phyloP scores from a whole-genome alignment of 2,113 vertebrate species.

The Actinemys pallida region DNA sequence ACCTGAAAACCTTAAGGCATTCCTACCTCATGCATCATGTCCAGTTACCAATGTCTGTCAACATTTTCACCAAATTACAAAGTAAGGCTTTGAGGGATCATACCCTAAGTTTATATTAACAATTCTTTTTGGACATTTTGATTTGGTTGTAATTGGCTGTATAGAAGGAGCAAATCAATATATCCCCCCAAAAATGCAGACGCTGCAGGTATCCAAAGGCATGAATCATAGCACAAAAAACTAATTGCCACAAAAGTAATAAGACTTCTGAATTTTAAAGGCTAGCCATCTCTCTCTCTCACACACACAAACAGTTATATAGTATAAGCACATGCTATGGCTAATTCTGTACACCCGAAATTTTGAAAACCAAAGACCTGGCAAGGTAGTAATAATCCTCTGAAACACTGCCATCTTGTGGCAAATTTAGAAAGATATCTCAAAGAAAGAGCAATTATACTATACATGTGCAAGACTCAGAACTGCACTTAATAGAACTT shows the following conservation, averaged over 20 bases:
- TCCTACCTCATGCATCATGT: not conserved
- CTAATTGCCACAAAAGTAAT: rapidly evolving
- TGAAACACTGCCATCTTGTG: slow-evolving; percentile 38
- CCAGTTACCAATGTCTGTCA: not conserved
- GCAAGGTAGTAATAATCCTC: not conserved
- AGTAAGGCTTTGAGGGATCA: not conserved
- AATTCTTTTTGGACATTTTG: not conserved
- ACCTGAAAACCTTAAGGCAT: not conserved
- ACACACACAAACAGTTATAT: too few relatives aligned
- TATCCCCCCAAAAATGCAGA: not conserved
- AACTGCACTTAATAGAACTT: rapidly evolving
- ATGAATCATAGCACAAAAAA: rapidly evolving
- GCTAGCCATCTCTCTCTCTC: rapidly evolving
- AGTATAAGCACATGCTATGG: not conserved
- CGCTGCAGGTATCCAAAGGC: not conserved
- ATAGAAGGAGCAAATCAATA: not conserved
- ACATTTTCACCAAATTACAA: not conserved
- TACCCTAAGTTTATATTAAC: not conserved
- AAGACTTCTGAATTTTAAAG: not conserved
- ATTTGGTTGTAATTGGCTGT: not conserved
- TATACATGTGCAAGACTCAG: not conserved
- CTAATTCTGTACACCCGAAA: rapidly evolving
- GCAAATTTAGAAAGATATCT: not conserved
- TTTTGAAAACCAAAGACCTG: rapidly evolving
- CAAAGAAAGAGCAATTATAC: not conserved